Evolutionary conservation across 2,113 vertebrate species (phyloP).

Genomic region (Syngnathus scovelli): DNA sequence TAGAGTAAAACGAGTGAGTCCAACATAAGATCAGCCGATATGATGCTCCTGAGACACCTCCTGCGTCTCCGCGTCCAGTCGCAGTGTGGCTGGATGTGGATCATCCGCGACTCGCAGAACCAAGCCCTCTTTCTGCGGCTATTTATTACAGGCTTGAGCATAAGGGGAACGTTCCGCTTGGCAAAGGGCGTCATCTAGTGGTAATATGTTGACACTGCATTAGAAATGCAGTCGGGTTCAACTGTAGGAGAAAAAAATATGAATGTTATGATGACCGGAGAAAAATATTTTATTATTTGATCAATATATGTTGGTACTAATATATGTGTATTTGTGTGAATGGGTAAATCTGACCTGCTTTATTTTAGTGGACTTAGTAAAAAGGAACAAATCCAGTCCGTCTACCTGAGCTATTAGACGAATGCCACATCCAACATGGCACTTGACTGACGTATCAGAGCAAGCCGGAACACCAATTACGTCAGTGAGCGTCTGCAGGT

Average conservation of each 20-base stretch:
- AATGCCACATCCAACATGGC: conserved; percentile 1
- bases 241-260: not conserved
- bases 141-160: conserved; percentile 35
- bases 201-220: not conserved
- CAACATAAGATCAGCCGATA: conserved; percentile 42
- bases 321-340: too few relatives aligned
- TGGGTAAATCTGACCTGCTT: too few relatives aligned
- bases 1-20: conserved; percentile 35
- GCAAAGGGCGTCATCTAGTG: conserved; percentile 56
- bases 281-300: too few relatives aligned
- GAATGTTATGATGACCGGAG: too few relatives aligned
- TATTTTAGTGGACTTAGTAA: too few relatives aligned
- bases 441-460: too few relatives aligned
- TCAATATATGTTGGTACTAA: too few relatives aligned
- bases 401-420: not conserved
- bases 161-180: conserved; percentile 2
- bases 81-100: conserved; percentile 50
- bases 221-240: not conserved
- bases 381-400: too few relatives aligned
- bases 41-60: conserved; percentile 49
- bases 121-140: conserved; percentile 70
- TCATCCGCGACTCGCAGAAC: conserved; percentile 52
- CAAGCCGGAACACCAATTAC: too few relatives aligned
- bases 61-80: conserved; percentile 62
- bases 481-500: conserved; percentile 10